A percentile compares a stretch with the other conserved stretches of the same genome.
phyloP scores from a whole-genome alignment of 2,113 vertebrate genomes.

The Sialia sialis region DNA sequence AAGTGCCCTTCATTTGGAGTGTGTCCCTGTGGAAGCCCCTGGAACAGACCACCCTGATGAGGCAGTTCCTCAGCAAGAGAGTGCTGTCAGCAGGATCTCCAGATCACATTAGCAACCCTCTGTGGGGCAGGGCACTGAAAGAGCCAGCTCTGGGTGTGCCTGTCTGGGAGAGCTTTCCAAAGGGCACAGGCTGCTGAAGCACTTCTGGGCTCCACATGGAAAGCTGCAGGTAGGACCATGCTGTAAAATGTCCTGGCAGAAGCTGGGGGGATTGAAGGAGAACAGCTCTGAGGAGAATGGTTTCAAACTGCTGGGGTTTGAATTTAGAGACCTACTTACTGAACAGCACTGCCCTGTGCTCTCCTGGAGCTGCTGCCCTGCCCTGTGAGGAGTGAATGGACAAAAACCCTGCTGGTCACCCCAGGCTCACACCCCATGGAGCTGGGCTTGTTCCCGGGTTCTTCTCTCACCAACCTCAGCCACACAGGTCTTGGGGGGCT shows the following conservation, averaged over 20 bases:
- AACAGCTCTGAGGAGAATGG: background rate
- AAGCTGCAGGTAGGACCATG: background rate
- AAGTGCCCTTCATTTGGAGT: background rate
- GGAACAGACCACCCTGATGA: background rate
- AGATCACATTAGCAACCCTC: background rate
- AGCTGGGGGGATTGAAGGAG: background rate
- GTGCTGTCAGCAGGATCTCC: background rate
- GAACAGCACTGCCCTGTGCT: rapidly evolving
- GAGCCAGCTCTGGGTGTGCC: background rate
- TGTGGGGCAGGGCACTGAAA: background rate
- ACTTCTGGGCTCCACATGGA: background rate
- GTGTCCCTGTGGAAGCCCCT: background rate
- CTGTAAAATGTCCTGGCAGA: background rate
- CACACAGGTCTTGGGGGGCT: background rate
- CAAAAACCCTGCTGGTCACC: background rate
- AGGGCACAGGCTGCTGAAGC: background rate
- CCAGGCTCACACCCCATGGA: rapidly evolving
- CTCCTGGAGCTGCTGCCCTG: background rate
- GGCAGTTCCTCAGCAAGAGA: background rate
- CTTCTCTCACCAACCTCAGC: background rate
- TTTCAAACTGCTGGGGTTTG: background rate
- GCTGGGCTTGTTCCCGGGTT: rapidly evolving
- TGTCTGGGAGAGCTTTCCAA: background rate
- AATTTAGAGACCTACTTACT: rapidly evolving
- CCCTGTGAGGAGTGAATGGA: background rate